These are phyloP conservation scores for Ceratina calcarata DNA, from an alignment of 1,140 invertebrate genomes.

Conservation along the genomic window DNA sequence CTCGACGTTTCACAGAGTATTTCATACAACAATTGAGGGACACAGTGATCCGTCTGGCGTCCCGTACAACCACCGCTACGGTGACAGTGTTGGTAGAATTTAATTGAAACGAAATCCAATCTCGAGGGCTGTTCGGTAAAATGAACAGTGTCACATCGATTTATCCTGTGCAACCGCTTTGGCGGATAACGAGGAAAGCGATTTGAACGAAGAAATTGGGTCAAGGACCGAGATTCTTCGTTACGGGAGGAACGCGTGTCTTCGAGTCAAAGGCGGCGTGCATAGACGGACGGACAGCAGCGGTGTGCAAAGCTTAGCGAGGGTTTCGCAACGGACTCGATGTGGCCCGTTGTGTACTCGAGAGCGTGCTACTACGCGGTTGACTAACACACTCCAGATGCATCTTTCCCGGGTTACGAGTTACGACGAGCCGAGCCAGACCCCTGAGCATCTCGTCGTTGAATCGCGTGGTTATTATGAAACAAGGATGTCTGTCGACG, in stretches of 20 bases:
- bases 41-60: too few relatives aligned
- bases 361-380: conserved; percentile 25
- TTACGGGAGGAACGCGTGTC: conserved; percentile 52
- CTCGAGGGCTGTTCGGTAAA: too few relatives aligned
- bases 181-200: not conserved
- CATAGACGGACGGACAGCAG: not conserved
- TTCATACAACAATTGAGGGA: too few relatives aligned
- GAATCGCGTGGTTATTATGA: conserved; percentile 61
- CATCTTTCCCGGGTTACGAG: conserved; percentile 48
- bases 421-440: conserved; percentile 6
- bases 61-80: too few relatives aligned
- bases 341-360: not conserved
- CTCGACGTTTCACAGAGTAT: too few relatives aligned
- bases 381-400: conserved; percentile 55
- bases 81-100: too few relatives aligned
- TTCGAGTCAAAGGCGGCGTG: not conserved
- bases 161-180: too few relatives aligned
- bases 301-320: conserved; percentile 23
- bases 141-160: too few relatives aligned
- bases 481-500: conserved; percentile 69
- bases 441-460: conserved; percentile 43
- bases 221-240: conserved; percentile 45
- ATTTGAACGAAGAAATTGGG: too few relatives aligned
- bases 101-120: too few relatives aligned
- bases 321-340: conserved; percentile 32